phyloP scores from a whole-genome alignment of 2,113 vertebrate species.

The Pangasianodon hypophthalmus region DNA sequence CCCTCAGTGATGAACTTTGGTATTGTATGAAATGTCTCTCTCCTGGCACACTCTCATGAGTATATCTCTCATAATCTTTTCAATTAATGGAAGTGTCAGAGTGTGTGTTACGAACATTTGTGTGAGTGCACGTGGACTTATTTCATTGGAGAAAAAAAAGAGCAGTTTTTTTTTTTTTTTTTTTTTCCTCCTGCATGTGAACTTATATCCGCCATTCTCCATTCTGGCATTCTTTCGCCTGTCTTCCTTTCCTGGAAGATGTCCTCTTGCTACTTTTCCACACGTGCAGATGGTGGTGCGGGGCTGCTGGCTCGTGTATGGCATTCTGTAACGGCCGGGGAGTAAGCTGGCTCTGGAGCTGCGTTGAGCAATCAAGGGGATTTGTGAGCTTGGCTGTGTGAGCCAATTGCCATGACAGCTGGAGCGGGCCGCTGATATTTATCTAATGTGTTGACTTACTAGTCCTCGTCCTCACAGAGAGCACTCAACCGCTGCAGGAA shows the following conservation, averaged over 20 bases:
- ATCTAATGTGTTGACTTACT: conserved; percentile 74
- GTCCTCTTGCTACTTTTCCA: not conserved
- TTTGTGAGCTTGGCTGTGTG: conserved; percentile 71
- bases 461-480: conserved; percentile 57
- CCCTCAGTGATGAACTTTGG: not conserved
- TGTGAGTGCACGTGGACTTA: not conserved
- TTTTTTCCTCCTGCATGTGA: not conserved
- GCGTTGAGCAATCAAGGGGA: conserved; percentile 71
- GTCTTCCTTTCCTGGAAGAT: not conserved
- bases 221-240: not conserved
- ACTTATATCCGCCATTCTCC: conserved; percentile 24
- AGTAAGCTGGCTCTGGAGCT: conserved; percentile 55
- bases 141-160: not conserved
- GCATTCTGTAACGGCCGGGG: not conserved
- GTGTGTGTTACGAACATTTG: not conserved
- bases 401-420: conserved; percentile 73
- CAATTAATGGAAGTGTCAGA: not conserved
- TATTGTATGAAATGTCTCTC: not conserved
- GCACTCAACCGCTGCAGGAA: conserved; percentile 56
- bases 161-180: not conserved
- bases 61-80: not conserved
- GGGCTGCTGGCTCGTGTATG: not conserved
- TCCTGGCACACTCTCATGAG: no score
- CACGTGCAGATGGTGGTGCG: not conserved
- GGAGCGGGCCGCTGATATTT: conserved; percentile 66